These are phyloP conservation scores for Onchidella celtica DNA, from an alignment of 2,888 invertebrate genomes.

Conservation along the genomic window DNA sequence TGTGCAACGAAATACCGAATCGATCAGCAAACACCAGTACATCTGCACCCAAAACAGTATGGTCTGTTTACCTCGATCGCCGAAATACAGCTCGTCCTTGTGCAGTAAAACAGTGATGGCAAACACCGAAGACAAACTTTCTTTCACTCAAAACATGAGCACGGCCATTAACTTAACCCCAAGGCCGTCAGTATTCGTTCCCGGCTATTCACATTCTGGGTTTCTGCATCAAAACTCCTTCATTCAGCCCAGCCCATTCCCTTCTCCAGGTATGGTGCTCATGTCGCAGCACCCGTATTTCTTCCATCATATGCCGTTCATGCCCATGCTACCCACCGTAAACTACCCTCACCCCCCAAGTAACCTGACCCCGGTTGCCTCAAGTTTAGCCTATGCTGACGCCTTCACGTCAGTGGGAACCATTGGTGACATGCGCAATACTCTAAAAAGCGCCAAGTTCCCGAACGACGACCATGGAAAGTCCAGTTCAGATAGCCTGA, in stretches of 20 bases:
- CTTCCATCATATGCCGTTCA: slow-evolving; percentile 28
- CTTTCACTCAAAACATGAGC: too few relatives aligned
- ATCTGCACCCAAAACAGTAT: too few relatives aligned
- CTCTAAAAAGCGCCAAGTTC: neutral
- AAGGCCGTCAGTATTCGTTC: neutral
- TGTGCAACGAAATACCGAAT: too few relatives aligned
- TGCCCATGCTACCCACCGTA: neutral
- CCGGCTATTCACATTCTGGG: neutral
- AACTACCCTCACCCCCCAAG: neutral
- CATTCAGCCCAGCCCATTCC: neutral
- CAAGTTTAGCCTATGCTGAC: neutral
- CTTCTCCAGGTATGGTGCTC: neutral
- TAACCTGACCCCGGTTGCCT: neutral
- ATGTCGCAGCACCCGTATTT: slow-evolving; percentile 9
- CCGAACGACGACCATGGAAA: neutral
- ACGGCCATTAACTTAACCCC: too few relatives aligned
- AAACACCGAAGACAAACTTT: too few relatives aligned
- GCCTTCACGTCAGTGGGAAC: neutral
- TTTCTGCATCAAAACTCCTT: neutral
- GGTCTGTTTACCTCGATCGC: too few relatives aligned
- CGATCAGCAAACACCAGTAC: too few relatives aligned
- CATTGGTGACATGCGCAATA: neutral
- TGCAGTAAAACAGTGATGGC: too few relatives aligned
- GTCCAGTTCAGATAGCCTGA: neutral
- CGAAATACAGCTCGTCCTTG: too few relatives aligned